Conservation (phyloP, 2,113 vertebrate species). For the Lamprotornis superbus region DNA sequence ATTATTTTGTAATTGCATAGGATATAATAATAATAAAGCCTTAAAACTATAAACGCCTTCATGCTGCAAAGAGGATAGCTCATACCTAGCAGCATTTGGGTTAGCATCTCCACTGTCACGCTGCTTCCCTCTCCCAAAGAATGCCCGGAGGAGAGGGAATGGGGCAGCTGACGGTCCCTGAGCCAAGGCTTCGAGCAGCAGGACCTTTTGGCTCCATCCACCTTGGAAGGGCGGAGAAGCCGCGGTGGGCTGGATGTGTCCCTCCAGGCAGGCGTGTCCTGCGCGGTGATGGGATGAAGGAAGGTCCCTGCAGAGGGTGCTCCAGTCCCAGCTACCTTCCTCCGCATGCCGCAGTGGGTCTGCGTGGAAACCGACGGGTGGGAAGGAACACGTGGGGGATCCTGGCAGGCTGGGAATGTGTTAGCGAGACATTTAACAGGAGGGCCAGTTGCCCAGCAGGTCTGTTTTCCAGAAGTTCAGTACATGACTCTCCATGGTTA, state of each 20-base stretch:
- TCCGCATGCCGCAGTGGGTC: neutral
- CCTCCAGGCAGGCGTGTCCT: neutral
- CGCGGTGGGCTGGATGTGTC: accelerated
- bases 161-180: accelerated
- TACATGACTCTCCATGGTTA: neutral
- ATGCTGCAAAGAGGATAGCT: neutral
- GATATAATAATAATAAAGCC: neutral
- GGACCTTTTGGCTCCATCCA: neutral
- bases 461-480: neutral
- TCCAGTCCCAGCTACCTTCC: slow-evolving; percentile 14
- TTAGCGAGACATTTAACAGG: neutral
- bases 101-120: neutral
- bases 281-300: neutral
- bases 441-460: neutral
- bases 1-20: neutral
- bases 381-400: neutral
- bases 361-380: neutral
- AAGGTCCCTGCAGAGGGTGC: slow-evolving; percentile 63
- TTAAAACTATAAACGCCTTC: neutral
- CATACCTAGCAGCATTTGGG: neutral
- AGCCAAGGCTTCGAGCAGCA: neutral
- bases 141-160: accelerated
- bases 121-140: neutral
- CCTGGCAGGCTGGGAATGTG: neutral
- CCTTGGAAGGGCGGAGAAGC: accelerated